Evolutionary conservation across 2,113 vertebrate genomes (phyloP).

Genomic region (Leptocoma aspasia): DNA sequence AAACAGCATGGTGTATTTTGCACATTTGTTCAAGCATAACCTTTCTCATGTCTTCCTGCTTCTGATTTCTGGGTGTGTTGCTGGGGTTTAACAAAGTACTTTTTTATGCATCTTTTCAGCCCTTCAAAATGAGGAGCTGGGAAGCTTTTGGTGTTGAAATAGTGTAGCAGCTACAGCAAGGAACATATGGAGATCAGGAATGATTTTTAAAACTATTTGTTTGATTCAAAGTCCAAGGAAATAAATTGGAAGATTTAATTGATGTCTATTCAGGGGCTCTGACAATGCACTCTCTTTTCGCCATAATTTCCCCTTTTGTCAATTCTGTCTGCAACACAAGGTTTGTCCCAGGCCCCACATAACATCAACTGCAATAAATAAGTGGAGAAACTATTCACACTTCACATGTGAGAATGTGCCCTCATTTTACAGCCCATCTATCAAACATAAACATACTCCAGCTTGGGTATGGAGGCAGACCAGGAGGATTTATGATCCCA

Average conservation of each 20-base stretch:
- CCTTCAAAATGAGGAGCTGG: background rate
- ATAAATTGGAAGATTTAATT: background rate
- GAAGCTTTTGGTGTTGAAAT: background rate
- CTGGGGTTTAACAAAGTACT: background rate
- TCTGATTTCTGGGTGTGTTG: background rate
- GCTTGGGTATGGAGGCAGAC: background rate
- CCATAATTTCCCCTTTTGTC: background rate
- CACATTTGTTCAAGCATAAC: background rate
- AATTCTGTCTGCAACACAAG: background rate
- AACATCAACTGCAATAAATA: slow-evolving; percentile 33
- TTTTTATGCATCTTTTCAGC: background rate
- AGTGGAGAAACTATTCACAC: slow-evolving; percentile 32
- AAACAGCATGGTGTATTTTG: background rate
- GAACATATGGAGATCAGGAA: background rate
- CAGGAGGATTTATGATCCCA: slow-evolving; percentile 33
- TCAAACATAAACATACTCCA: slow-evolving; percentile 23
- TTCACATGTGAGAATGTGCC: slow-evolving; percentile 44
- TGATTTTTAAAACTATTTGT: background rate
- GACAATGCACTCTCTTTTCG: background rate
- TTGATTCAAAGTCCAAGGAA: background rate
- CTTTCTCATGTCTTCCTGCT: background rate
- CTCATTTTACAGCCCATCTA: slow-evolving; percentile 50
- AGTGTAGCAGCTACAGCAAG: background rate
- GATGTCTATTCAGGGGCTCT: background rate
- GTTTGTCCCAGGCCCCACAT: background rate